phyloP scores from a whole-genome alignment of 2,113 vertebrate genomes.

The Hippocampus mohnikei region DNA sequence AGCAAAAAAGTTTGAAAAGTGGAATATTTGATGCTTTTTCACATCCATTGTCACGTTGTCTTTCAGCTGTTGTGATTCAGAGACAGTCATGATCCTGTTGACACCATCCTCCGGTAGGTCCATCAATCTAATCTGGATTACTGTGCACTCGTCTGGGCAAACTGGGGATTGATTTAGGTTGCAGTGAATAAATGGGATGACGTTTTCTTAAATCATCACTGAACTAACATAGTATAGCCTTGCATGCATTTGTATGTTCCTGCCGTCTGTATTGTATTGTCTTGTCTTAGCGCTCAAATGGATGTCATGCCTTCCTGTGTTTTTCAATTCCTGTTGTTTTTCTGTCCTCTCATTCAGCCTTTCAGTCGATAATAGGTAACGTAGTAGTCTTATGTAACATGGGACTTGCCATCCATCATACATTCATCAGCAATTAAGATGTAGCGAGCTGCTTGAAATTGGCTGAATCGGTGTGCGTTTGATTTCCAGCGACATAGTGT shows the following conservation, averaged over 20 bases:
- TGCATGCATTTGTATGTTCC: neutral
- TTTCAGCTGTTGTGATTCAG: conserved; percentile 51
- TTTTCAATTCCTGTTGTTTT: conserved; percentile 12
- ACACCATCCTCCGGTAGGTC: conserved; percentile 69
- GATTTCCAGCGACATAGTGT: conserved; percentile 16
- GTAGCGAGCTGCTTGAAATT: conserved; percentile 43
- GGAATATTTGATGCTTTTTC: neutral
- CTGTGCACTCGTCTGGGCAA: neutral
- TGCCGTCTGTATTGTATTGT: too few relatives aligned
- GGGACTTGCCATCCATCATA: conserved; percentile 37
- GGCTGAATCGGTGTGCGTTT: conserved; percentile 25
- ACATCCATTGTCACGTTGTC: neutral
- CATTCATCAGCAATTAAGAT: conserved; percentile 51
- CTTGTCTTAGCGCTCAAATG: neutral
- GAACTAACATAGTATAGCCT: neutral
- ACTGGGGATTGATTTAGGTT: neutral
- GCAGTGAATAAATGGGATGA: neutral
- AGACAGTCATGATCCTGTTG: conserved; percentile 71
- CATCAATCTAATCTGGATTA: conserved; percentile 23
- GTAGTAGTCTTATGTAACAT: conserved; percentile 32
- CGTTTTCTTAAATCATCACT: neutral
- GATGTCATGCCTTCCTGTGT: conserved; percentile 3
- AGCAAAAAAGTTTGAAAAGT: neutral
- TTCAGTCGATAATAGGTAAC: conserved; percentile 51
- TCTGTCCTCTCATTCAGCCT: conserved; percentile 20